phyloP scores from a whole-genome alignment of 2,888 invertebrate genomes.

The Temnothorax unifasciatus region DNA sequence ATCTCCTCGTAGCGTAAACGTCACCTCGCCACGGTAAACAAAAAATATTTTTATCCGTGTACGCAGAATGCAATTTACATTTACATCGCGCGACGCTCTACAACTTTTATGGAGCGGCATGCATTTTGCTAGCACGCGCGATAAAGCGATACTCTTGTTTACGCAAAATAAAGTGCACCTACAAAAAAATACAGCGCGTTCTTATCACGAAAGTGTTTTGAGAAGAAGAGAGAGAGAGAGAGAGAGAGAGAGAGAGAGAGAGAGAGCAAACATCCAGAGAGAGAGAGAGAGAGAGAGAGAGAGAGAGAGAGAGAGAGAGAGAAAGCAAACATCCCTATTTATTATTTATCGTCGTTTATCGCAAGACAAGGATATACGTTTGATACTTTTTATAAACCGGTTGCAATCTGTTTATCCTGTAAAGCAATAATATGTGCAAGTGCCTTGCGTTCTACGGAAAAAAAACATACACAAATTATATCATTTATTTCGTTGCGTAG shows the following conservation, averaged over 20 bases:
- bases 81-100: slow-evolving; percentile 38
- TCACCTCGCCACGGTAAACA: slow-evolving; percentile 14
- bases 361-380: background rate
- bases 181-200: slow-evolving; percentile 31
- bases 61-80: slow-evolving; percentile 48
- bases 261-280: background rate
- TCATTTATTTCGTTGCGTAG: background rate
- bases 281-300: background rate
- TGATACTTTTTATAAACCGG: background rate
- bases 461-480: background rate
- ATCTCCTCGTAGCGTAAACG: slow-evolving; percentile 13
- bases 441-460: background rate
- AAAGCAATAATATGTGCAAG: background rate
- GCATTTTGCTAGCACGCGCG: slow-evolving; percentile 35
- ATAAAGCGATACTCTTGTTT: slow-evolving; percentile 54
- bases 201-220: slow-evolving; percentile 36
- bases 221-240: slow-evolving; percentile 1
- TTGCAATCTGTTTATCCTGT: background rate
- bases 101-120: slow-evolving; percentile 39
- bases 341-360: slow-evolving; percentile 25
- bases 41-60: slow-evolving; percentile 44
- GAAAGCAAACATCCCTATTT: background rate
- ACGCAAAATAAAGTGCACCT: slow-evolving; percentile 55
- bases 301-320: background rate
- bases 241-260: background rate